Evolutionary conservation across 2,113 vertebrate species (phyloP).

Genomic region (Gymnobelideus leadbeateri): DNA sequence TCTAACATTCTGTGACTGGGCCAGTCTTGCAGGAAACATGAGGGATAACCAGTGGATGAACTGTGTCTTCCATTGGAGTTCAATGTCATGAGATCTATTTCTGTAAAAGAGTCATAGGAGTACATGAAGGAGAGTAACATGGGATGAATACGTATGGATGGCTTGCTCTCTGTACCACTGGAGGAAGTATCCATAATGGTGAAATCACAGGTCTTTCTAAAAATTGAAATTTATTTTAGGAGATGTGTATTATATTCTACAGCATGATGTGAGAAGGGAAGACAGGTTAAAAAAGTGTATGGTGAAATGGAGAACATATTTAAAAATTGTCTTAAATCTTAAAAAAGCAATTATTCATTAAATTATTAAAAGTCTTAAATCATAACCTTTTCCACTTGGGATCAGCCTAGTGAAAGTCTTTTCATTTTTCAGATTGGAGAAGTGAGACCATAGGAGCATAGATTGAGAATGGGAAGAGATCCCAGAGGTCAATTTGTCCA

Average conservation of each 20-base stretch:
- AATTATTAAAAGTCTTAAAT: neutral
- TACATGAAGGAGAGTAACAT: neutral
- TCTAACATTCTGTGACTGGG: neutral
- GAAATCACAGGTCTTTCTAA: neutral
- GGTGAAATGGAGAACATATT: neutral
- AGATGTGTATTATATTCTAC: neutral
- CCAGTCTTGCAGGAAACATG: neutral
- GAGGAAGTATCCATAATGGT: neutral
- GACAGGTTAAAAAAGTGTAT: neutral
- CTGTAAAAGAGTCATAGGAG: neutral
- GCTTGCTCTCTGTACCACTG: neutral
- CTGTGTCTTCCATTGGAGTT: neutral
- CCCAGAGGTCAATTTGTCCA: neutral
- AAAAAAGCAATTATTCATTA: too few relatives aligned
- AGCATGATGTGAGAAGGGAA: neutral
- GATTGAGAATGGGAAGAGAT: neutral
- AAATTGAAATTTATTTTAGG: neutral
- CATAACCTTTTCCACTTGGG: neutral
- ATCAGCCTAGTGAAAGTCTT: neutral
- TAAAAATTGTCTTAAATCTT: too few relatives aligned
- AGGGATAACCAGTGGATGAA: neutral
- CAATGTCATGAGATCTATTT: neutral
- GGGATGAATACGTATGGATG: neutral
- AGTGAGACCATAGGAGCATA: neutral
- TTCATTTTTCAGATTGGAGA: neutral